Evolutionary conservation across 1,140 invertebrate genomes (phyloP).

Genomic region (Macrobrachium rosenbergii): DNA sequence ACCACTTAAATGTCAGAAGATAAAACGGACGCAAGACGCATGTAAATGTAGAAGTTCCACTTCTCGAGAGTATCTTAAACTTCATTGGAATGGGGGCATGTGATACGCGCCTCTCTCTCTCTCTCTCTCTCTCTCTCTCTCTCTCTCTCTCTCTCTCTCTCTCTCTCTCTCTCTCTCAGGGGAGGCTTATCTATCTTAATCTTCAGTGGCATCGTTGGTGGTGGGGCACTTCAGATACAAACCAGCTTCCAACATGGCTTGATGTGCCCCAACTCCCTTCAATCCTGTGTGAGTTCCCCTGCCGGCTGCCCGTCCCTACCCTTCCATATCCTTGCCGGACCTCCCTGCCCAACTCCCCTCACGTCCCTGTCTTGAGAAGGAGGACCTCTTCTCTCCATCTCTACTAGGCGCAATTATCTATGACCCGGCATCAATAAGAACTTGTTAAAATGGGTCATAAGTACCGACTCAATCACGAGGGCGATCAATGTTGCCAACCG

Average conservation of each 20-base stretch:
- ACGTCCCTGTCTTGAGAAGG: not conserved
- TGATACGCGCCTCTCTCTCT: not conserved
- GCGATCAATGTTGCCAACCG: too few relatives aligned
- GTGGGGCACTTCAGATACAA: slow-evolving; percentile 1
- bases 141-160: not conserved
- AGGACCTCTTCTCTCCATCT: too few relatives aligned
- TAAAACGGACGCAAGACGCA: too few relatives aligned
- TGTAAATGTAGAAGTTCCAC: not conserved
- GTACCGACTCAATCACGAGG: not conserved
- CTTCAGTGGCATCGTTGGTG: slow-evolving; percentile 20
- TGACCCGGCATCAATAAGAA: not conserved
- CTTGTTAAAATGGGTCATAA: not conserved
- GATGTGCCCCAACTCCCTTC: not conserved
- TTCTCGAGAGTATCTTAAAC: not conserved
- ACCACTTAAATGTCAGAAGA: too few relatives aligned
- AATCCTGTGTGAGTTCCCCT: not conserved
- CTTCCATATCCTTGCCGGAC: not conserved
- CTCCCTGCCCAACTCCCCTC: not conserved
- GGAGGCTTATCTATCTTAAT: not conserved
- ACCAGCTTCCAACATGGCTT: not conserved
- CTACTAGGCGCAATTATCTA: too few relatives aligned
- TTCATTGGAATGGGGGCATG: too few relatives aligned
- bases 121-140: not conserved
- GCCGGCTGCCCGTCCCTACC: not conserved
- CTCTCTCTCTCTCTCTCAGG: not conserved